Percentiles rank a stretch among this genome's conserved stretches.
Conservation (phyloP, 2,797 vertebrate species). For the Corythornis leucogaster region DNA sequence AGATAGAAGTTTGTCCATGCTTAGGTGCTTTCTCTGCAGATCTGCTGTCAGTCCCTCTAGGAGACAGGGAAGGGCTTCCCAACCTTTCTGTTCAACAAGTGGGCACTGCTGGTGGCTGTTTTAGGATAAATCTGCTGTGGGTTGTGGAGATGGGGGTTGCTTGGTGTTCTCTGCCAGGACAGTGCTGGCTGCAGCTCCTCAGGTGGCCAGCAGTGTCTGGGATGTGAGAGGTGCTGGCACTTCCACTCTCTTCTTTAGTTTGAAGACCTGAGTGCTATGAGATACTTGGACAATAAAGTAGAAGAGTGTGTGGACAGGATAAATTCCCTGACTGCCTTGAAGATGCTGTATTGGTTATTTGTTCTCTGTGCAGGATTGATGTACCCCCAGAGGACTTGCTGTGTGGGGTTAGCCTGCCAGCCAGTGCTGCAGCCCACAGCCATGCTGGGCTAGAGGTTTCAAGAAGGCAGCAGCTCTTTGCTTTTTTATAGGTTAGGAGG, state of each 20-base stretch:
- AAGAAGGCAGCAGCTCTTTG: not conserved
- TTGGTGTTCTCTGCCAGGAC: not conserved
- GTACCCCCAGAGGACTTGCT: not conserved
- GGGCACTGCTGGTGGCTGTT: not conserved
- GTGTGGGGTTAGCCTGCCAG: not conserved
- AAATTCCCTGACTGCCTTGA: not conserved
- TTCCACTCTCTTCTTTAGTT: not conserved
- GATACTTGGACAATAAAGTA: not conserved
- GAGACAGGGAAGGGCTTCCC: not conserved
- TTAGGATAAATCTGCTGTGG: not conserved
- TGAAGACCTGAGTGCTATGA: not conserved
- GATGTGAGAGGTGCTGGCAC: accelerated
- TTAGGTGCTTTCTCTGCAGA: not conserved
- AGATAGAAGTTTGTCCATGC: not conserved
- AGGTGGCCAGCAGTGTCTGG: not conserved
- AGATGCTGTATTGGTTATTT: not conserved
- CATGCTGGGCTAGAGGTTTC: not conserved
- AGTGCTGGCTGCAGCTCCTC: not conserved
- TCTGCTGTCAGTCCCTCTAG: accelerated
- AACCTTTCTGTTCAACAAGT: not conserved
- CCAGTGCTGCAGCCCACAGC: not conserved
- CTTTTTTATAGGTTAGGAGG: not conserved
- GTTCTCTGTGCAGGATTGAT: not conserved
- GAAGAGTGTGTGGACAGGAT: not conserved
- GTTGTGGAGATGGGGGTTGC: not conserved